Conservation (phyloP, 2,113 vertebrate species). For the Salvelinus sp. region DNA sequence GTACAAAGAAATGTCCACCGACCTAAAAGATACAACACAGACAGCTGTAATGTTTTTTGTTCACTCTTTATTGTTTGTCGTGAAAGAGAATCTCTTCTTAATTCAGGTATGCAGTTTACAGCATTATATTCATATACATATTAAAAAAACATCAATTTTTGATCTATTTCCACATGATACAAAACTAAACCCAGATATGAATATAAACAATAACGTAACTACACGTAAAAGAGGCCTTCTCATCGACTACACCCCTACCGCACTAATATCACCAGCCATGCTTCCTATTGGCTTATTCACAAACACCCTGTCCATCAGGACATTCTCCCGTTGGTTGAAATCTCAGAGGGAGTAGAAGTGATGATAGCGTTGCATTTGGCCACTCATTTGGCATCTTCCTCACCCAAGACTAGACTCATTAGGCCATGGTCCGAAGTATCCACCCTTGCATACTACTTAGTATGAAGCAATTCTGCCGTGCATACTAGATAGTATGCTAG, state of each 20-base stretch:
- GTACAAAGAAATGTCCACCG: background rate
- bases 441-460: too few species aligned
- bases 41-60: conserved; percentile 47
- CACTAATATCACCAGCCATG: conserved; percentile 36
- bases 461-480: too few species aligned
- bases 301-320: conserved; percentile 26
- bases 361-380: conserved; percentile 41
- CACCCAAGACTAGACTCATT: background rate
- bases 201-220: conserved; percentile 66
- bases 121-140: conserved; percentile 71
- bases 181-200: conserved; percentile 70
- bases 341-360: conserved; percentile 28
- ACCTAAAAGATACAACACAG: background rate
- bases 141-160: conserved; percentile 65
- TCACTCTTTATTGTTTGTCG: conserved; percentile 64
- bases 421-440: background rate
- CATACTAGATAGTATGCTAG: too few species aligned
- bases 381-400: conserved; percentile 25
- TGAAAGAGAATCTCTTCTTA: conserved; percentile 70
- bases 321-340: conserved; percentile 17
- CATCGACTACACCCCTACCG: conserved; percentile 58
- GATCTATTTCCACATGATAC: conserved; percentile 68
- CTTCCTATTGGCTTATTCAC: conserved; percentile 31
- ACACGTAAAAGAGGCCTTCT: conserved; percentile 65
- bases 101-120: conserved; percentile 71